These are phyloP conservation scores for Nannoperca australis DNA, from an alignment of 2,797 vertebrate genomes.

Conservation along the genomic window DNA sequence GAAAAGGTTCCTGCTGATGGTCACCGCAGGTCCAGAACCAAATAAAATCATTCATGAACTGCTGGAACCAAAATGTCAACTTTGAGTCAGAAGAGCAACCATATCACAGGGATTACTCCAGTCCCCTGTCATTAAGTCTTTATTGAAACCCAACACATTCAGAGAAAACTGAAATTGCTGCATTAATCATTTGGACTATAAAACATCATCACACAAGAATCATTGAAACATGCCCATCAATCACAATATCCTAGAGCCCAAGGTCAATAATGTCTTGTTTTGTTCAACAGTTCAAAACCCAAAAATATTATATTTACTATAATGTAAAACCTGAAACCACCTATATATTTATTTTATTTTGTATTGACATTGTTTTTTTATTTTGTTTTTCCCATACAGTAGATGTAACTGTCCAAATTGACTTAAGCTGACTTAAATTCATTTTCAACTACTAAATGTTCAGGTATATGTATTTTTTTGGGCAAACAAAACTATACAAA, in stretches of 20 bases:
- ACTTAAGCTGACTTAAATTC: too few relatives aligned
- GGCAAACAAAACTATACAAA: background rate
- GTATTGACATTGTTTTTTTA: background rate
- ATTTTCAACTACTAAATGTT: background rate
- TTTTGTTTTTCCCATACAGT: background rate
- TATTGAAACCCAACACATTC: background rate
- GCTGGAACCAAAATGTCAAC: constrained; percentile 4
- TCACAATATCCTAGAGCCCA: background rate
- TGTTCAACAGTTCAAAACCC: background rate
- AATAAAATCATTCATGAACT: background rate
- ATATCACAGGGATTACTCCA: background rate
- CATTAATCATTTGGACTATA: background rate
- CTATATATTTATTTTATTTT: background rate
- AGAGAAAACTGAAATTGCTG: background rate
- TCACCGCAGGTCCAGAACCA: background rate
- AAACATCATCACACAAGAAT: background rate
- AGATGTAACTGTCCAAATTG: background rate
- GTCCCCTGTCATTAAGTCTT: background rate
- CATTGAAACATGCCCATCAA: background rate
- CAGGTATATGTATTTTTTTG: background rate
- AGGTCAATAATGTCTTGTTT: background rate
- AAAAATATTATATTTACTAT: background rate
- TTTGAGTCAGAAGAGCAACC: constrained; percentile 3
- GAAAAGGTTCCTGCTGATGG: constrained; percentile 24
- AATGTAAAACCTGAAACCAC: background rate